These are phyloP conservation scores for Abrostola triplasia DNA, from an alignment of 2,888 invertebrate genomes.

Conservation along the genomic window DNA sequence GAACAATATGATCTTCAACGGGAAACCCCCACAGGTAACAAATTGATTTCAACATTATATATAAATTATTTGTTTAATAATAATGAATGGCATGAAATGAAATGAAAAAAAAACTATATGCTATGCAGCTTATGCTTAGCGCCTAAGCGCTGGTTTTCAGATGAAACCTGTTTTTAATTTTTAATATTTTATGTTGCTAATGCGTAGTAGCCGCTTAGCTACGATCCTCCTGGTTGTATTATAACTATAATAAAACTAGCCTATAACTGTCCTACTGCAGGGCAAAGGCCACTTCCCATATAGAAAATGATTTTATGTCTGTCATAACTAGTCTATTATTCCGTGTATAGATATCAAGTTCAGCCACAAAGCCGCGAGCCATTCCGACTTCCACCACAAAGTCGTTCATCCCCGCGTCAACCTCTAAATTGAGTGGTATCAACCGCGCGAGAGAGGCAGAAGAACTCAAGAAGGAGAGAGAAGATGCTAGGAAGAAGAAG, in stretches of 20 bases:
- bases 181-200: too few relatives aligned
- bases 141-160: too few relatives aligned
- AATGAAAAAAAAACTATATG: too few relatives aligned
- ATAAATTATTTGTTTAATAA: too few relatives aligned
- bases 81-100: too few relatives aligned
- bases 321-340: too few relatives aligned
- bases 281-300: background rate
- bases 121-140: too few relatives aligned
- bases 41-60: background rate
- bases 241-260: too few relatives aligned
- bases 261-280: background rate
- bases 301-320: too few relatives aligned
- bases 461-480: conserved; percentile 77
- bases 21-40: conserved; percentile 71
- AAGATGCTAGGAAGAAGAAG: conserved; percentile 88
- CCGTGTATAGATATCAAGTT: conserved; percentile 67
- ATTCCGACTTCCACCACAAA: conserved; percentile 63
- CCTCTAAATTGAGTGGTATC: conserved; percentile 71
- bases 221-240: too few relatives aligned
- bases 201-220: too few relatives aligned
- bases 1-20: conserved; percentile 82
- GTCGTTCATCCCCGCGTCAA: conserved; percentile 63
- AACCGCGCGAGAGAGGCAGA: conserved; percentile 72
- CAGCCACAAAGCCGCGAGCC: conserved; percentile 72
- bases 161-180: too few relatives aligned